phyloP scores from a whole-genome alignment of 1,140 invertebrate genomes.

The fruit fly (Drosophila melanogaster) region Release_6_plus_ISO1_MT NT_033779.5:17000501-17001000 shows the following conservation, averaged over 20 bases:
- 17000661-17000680: too few relatives aligned
- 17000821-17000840: background rate
- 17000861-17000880: slow-evolving; percentile 31
- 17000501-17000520: slow-evolving; percentile 56
- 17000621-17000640: too few relatives aligned
- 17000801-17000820: too few relatives aligned
- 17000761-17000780: too few relatives aligned
- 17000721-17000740: too few relatives aligned
- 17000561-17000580: background rate
- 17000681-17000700: too few relatives aligned
- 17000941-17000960: slow-evolving; percentile 82
- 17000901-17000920: slow-evolving; percentile 79
- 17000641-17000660: too few relatives aligned
- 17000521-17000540: slow-evolving; percentile 54
- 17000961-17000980: slow-evolving; percentile 77
- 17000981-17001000: slow-evolving; percentile 50
- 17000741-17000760: too few relatives aligned
- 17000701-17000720: too few relatives aligned
- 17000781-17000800: too few relatives aligned
- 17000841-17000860: background rate
- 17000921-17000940: slow-evolving; percentile 82
- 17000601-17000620: background rate
- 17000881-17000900: slow-evolving; percentile 64
- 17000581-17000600: too few relatives aligned
- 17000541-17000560: background rate